Evolutionary conservation across 2,888 invertebrate species (phyloP).

Genomic region (Drosophila glabriapex): DNA sequence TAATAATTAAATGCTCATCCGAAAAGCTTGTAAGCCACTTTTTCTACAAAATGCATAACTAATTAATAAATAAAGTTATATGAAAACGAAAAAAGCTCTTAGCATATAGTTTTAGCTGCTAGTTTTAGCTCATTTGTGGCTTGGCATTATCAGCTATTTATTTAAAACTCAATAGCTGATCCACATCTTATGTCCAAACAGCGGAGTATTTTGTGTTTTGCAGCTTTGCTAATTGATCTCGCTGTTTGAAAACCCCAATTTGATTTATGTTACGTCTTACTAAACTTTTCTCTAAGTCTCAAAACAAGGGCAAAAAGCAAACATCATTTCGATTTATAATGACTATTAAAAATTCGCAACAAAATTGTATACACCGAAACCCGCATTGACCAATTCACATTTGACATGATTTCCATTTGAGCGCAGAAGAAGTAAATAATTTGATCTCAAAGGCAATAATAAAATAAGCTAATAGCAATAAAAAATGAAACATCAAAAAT

Average conservation of each 20-base stretch:
- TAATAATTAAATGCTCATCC: background rate
- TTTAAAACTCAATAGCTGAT: background rate
- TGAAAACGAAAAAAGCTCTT: background rate
- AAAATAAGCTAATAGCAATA: constrained; percentile 22
- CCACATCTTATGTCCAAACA: background rate
- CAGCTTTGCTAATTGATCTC: constrained; percentile 54
- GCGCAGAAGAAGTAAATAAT: background rate
- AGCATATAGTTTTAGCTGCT: background rate
- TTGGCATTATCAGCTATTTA: background rate
- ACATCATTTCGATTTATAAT: constrained; percentile 29
- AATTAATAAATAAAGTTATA: background rate
- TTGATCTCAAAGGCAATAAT: constrained; percentile 13
- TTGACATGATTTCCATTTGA: constrained; percentile 34
- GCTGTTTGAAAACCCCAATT: constrained; percentile 52
- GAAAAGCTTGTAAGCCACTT: background rate
- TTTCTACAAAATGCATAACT: background rate
- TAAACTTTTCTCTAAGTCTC: constrained; percentile 8
- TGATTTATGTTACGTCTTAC: constrained; percentile 49
- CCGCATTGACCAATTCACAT: constrained; percentile 38
- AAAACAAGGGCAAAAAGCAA: constrained; percentile 3
- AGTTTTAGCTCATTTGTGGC: background rate
- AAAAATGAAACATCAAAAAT: constrained; percentile 7
- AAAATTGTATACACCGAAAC: constrained; percentile 47
- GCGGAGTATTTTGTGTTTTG: background rate
- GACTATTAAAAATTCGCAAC: constrained; percentile 38